Base-by-base conservation (phyloP, 2,888 invertebrate genomes). In the Eristalis intricaria region DNA sequence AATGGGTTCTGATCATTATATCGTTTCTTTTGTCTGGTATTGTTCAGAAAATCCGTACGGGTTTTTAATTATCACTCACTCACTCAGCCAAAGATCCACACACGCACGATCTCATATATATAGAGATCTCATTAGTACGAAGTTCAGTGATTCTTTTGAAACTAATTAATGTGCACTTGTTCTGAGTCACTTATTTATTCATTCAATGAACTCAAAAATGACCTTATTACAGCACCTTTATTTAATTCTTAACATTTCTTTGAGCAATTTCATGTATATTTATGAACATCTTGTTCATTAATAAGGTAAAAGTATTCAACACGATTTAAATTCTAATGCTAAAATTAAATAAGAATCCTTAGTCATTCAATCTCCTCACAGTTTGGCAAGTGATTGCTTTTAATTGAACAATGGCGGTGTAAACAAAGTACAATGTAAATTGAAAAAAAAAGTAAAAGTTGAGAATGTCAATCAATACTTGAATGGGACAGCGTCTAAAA, bases 121-220 rank as follows among this genome's bases (percentile, higher is more conserved):
- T 61, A 68, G 43, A 85, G 68, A 68, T 80, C 81, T 76, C 76
- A 81, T 76, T 71, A 35, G 22, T n/a, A 29, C 26, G 60, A 70
- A 81, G 76, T 66, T 35, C 56, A 60, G 35, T 29, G 64, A n/a
- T 60, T 80, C 70, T 82, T 86, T 77, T 77, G 82, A 82, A 86
- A 77, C 78, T 86, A 82, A 86, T 86, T 82, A 86, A 82, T 70
- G 78, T 82, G 82, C 78, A 86, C 73, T 86, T 86, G 85, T 86
- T 86, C 82, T 26, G 74, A 78, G 32, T 68, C 82, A 82, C 82
- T 82, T 82, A 60, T 74, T 78, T 77, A 74, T 74, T 86, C 78
- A 86, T 77, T 86, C 70, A 65, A 58, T 78, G 82, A 86, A 86
- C 85, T 65, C 82, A 56, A 77, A 63, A 66, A 82, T 78, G 60